Conservation (phyloP, 2,888 invertebrate species). For the Camponotus fellah region DNA sequence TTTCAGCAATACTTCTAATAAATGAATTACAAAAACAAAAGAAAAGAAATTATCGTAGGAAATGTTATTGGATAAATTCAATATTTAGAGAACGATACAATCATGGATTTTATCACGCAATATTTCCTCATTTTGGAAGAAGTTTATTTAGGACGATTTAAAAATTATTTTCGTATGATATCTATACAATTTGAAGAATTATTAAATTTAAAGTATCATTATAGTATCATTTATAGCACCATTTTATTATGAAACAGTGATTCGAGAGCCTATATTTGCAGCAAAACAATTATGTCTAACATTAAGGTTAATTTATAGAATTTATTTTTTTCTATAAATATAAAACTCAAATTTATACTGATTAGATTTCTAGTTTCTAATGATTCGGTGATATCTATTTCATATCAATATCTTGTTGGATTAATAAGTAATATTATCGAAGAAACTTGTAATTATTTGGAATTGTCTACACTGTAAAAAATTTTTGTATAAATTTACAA, state of each 20-base stretch:
- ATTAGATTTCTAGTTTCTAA: neutral
- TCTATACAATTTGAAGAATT: constrained; percentile 8
- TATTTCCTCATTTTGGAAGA: constrained; percentile 8
- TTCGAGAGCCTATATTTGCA: neutral
- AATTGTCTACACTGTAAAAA: too few relatives aligned
- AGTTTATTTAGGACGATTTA: neutral
- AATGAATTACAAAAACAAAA: neutral
- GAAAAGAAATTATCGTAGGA: neutral
- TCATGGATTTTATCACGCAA: constrained; percentile 5
- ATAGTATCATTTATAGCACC: neutral
- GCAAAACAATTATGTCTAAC: neutral
- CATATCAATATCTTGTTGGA: neutral
- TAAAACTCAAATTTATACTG: neutral
- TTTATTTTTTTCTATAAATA: neutral
- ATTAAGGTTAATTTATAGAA: neutral
- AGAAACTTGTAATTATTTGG: neutral
- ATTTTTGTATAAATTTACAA: too few relatives aligned
- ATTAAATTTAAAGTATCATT: neutral
- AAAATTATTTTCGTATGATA: neutral
- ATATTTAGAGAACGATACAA: neutral
- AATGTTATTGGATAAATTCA: neutral
- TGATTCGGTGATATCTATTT: neutral
- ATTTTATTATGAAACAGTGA: constrained; percentile 4
- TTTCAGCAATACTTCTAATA: neutral
- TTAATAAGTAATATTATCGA: neutral